phyloP scores from a whole-genome alignment of 2,797 vertebrate species.

The Allochrocebus solatus region DNA sequence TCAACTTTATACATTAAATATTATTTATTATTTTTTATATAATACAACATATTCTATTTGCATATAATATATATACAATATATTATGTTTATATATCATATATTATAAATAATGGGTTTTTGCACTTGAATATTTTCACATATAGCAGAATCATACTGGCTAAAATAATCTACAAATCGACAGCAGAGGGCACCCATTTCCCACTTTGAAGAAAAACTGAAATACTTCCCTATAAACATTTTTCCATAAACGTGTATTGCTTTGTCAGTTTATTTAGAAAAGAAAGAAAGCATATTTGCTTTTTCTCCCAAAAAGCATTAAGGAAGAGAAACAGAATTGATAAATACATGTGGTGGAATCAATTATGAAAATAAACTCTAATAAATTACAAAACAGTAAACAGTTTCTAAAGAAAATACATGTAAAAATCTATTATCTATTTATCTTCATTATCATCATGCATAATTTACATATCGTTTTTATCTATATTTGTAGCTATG shows the following conservation, averaged over 20 bases:
- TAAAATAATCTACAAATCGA: constrained; percentile 44
- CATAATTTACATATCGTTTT: neutral
- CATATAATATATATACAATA: neutral
- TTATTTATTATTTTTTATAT: neutral
- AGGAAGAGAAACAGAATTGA: neutral
- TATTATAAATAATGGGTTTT: neutral
- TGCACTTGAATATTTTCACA: constrained; percentile 1
- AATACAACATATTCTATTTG: neutral
- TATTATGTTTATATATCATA: neutral
- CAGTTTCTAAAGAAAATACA: constrained; percentile 38
- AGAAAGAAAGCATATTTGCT: neutral
- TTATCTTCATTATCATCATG: neutral
- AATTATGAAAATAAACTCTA: neutral
- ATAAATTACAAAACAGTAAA: neutral
- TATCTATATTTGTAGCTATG: neutral
- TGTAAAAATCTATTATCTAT: neutral
- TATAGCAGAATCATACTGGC: neutral
- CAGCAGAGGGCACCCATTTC: constrained; percentile 85
- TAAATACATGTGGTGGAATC: neutral
- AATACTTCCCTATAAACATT: neutral
- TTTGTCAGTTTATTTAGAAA: constrained; percentile 47
- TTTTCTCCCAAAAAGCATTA: neutral
- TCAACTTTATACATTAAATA: neutral
- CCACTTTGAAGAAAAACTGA: constrained; percentile 64
- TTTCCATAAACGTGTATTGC: constrained; percentile 45